A percentile compares a stretch with the other conserved stretches of the same genome.
Evolutionary conservation across 2,888 invertebrate genomes (phyloP).

Genomic region (Philereme vetulata): DNA sequence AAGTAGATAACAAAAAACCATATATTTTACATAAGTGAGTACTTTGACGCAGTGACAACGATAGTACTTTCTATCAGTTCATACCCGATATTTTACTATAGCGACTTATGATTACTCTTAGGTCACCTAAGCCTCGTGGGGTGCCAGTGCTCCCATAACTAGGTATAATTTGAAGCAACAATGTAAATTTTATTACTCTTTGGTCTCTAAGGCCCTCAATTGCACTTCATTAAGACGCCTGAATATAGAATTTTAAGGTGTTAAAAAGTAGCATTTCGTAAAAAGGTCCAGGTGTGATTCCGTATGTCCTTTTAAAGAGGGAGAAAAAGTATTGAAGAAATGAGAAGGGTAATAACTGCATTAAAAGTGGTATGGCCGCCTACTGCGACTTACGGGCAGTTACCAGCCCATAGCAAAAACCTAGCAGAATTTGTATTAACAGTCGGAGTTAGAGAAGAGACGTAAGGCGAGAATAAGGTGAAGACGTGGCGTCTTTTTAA

Average conservation of each 20-base stretch:
- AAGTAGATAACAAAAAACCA: no score
- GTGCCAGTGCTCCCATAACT: slow-evolving; percentile 22
- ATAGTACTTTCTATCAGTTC: no score
- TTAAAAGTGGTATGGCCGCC: no score
- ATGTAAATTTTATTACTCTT: slow-evolving; percentile 28
- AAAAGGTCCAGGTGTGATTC: slow-evolving; percentile 10
- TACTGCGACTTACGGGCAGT: no score
- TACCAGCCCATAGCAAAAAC: no score
- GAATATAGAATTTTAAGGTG: slow-evolving; percentile 12
- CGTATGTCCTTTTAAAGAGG: not conserved
- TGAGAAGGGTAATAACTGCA: not conserved
- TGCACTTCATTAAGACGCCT: slow-evolving; percentile 22
- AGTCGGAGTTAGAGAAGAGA: no score
- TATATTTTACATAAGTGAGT: no score
- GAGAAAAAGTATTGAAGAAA: not conserved
- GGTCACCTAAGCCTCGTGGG: slow-evolving; percentile 15
- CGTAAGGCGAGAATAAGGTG: no score
- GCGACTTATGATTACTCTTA: slow-evolving; percentile 2
- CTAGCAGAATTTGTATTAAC: no score
- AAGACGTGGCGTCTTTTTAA: no score
- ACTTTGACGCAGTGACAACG: no score
- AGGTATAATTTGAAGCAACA: slow-evolving; percentile 26
- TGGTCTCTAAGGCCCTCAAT: slow-evolving; percentile 23
- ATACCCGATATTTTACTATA: no score
- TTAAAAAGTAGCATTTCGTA: slow-evolving; percentile 16